Conservation (phyloP, 1,140 invertebrate species). For the Lithobius niger region DNA sequence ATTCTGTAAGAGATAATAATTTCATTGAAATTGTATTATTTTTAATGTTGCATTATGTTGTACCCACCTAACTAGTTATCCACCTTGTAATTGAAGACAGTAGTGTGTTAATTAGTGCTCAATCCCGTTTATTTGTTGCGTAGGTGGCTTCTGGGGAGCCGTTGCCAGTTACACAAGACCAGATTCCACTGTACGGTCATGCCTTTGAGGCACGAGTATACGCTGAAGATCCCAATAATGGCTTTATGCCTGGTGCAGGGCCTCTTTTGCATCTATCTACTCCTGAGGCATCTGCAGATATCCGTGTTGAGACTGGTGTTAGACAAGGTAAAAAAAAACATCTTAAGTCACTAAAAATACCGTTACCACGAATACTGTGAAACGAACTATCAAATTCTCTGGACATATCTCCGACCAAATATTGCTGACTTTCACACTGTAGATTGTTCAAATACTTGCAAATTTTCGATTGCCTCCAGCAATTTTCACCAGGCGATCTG, state of each 20-base stretch:
- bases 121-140: neutral
- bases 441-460: too few species aligned
- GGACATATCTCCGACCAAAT: too few species aligned
- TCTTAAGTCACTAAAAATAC: too few species aligned
- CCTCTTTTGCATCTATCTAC: constrained; percentile 52
- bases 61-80: too few species aligned
- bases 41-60: too few species aligned
- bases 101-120: neutral
- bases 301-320: constrained; percentile 29
- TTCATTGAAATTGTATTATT: too few species aligned
- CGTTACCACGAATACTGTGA: too few species aligned
- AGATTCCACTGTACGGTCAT: constrained; percentile 62
- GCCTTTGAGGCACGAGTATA: constrained; percentile 91
- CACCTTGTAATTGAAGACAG: neutral
- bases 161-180: constrained; percentile 61
- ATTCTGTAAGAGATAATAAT: too few species aligned
- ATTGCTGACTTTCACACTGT: too few species aligned
- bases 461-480: too few species aligned
- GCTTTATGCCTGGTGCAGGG: constrained; percentile 69
- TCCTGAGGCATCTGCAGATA: constrained; percentile 33
- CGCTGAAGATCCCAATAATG: constrained; percentile 71
- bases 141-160: constrained; percentile 67
- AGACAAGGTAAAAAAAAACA: constrained; percentile 37
- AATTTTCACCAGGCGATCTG: too few species aligned
- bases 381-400: too few species aligned